Evolutionary conservation across 2,888 invertebrate genomes (phyloP).

Genomic region (Phaedon cochleariae): DNA sequence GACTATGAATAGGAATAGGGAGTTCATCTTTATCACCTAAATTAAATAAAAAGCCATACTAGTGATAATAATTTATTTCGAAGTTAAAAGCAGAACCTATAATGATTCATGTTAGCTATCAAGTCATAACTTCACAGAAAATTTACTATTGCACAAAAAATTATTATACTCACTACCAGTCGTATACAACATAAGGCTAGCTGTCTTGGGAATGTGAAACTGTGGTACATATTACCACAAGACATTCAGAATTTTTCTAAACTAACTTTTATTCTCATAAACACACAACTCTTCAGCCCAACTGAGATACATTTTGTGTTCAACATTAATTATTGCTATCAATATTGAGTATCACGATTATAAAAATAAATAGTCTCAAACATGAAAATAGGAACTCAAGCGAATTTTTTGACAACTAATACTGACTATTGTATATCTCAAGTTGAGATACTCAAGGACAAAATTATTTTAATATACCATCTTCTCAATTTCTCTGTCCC

Average conservation of each 20-base stretch:
- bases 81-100: conserved; percentile 58
- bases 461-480: no score
- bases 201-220: conserved; percentile 50
- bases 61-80: conserved; percentile 54
- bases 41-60: conserved; percentile 21
- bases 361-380: not conserved
- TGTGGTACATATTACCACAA: conserved; percentile 26
- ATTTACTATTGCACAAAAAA: conserved; percentile 58
- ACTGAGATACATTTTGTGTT: not conserved
- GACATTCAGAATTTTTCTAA: conserved; percentile 36
- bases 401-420: not conserved
- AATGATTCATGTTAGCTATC: conserved; percentile 57
- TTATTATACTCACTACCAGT: conserved; percentile 55
- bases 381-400: not conserved
- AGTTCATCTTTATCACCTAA: no score
- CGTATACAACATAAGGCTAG: conserved; percentile 61
- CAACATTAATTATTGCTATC: not conserved
- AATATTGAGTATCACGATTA: not conserved
- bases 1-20: no score
- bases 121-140: conserved; percentile 50
- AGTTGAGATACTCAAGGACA: not conserved
- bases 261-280: conserved; percentile 30
- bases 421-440: not conserved
- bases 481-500: no score
- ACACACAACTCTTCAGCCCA: not conserved